Evolutionary conservation across 2,113 vertebrate species (phyloP).

Genomic region (Festucalex cinctus): DNA sequence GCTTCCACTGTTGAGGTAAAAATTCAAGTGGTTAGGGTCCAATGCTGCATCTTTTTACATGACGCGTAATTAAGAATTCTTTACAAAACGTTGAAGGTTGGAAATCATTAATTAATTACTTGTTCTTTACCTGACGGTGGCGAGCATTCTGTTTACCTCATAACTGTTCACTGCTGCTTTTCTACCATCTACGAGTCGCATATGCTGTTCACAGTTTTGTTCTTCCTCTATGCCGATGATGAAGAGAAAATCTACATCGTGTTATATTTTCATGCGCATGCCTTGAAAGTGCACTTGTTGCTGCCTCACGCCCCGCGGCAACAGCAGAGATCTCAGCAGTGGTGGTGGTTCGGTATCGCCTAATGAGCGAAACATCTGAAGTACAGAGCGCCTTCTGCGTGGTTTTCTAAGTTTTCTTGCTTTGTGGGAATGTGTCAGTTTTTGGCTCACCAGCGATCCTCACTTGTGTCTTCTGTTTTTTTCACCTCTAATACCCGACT

Average conservation of each 20-base stretch:
- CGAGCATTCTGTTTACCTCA: background rate
- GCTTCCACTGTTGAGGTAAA: background rate
- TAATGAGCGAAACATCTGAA: constrained; percentile 51
- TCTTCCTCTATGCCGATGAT: background rate
- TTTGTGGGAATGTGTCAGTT: constrained; percentile 34
- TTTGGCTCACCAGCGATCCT: constrained; percentile 1
- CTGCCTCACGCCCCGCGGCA: constrained; percentile 14
- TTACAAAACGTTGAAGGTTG: background rate
- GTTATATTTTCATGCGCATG: constrained; percentile 23
- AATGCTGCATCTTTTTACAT: background rate
- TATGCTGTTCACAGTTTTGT: background rate
- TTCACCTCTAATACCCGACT: constrained; percentile 8
- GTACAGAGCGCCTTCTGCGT: background rate
- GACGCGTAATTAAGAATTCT: background rate
- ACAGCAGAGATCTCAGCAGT: constrained; percentile 12
- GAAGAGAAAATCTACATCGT: constrained; percentile 21
- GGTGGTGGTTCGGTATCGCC: constrained; percentile 39
- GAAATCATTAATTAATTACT: too few relatives aligned
- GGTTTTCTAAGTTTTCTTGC: constrained; percentile 19
- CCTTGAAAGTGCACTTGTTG: constrained; percentile 31
- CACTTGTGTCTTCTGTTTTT: background rate
- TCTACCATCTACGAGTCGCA: background rate
- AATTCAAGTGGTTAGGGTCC: background rate
- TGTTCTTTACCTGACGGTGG: background rate
- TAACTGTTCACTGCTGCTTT: background rate